phyloP scores from a whole-genome alignment of 2,113 vertebrate genomes.

The Hippopotamus amphibius region DNA sequence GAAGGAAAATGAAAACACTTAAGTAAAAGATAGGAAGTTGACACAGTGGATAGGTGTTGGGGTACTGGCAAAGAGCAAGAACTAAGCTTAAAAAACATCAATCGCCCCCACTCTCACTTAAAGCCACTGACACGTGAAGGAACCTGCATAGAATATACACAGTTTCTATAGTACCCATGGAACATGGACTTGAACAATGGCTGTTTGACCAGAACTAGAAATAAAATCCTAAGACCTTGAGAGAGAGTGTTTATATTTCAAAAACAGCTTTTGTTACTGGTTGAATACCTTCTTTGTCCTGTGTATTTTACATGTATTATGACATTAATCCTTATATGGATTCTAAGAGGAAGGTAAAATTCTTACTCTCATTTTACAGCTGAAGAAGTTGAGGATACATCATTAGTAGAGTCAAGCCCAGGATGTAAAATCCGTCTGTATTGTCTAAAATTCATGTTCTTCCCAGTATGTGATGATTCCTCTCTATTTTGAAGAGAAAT shows the following conservation, averaged over 20 bases:
- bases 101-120: neutral
- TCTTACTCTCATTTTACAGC: slow-evolving; percentile 8
- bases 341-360: neutral
- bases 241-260: neutral
- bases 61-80: neutral
- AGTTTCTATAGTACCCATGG: neutral
- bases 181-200: neutral
- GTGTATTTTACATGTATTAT: neutral
- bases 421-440: neutral
- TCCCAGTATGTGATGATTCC: neutral
- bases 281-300: neutral
- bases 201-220: neutral
- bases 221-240: neutral
- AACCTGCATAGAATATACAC: neutral
- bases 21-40: neutral
- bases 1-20: neutral
- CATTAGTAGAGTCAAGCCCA: neutral
- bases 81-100: neutral
- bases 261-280: slow-evolving; percentile 1
- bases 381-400: neutral
- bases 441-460: neutral
- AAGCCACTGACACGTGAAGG: neutral
- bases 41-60: neutral
- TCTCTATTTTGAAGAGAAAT: neutral
- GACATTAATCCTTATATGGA: neutral